Conservation (phyloP, 2,888 invertebrate genomes). For the Unio pictorum region DNA sequence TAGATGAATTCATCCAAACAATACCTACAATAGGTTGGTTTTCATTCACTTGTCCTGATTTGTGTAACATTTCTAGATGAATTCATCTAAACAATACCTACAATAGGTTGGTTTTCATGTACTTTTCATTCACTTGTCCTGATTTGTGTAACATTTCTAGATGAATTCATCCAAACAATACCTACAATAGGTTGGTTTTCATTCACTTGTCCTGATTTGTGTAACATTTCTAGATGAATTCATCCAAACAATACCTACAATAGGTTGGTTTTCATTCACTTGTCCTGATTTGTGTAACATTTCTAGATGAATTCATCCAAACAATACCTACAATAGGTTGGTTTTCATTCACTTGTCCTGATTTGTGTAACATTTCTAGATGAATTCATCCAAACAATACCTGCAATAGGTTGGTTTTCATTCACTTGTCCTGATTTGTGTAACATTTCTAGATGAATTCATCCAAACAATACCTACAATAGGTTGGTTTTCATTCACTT, state of each 20-base stretch:
- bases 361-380: slow-evolving; percentile 50
- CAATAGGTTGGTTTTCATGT: slow-evolving; percentile 72
- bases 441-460: too few species aligned
- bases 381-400: slow-evolving; percentile 75
- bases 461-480: too few species aligned
- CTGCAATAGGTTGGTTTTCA: slow-evolving; percentile 73
- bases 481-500: too few species aligned
- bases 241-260: slow-evolving; percentile 76
- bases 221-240: slow-evolving; percentile 70
- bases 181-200: slow-evolving; percentile 74
- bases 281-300: too few species aligned
- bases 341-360: slow-evolving; percentile 4
- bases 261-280: slow-evolving; percentile 67
- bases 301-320: slow-evolving; percentile 73
- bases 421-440: too few species aligned
- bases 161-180: slow-evolving; percentile 75
- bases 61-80: slow-evolving; percentile 49
- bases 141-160: too few species aligned
- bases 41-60: not conserved
- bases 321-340: slow-evolving; percentile 76
- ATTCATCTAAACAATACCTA: slow-evolving; percentile 75
- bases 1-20: slow-evolving; percentile 74
- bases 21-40: slow-evolving; percentile 75
- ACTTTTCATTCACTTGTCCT: too few species aligned
- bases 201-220: not conserved